Evolutionary conservation across 2,113 vertebrate species (phyloP).

Genomic region (Grantiella picta): DNA sequence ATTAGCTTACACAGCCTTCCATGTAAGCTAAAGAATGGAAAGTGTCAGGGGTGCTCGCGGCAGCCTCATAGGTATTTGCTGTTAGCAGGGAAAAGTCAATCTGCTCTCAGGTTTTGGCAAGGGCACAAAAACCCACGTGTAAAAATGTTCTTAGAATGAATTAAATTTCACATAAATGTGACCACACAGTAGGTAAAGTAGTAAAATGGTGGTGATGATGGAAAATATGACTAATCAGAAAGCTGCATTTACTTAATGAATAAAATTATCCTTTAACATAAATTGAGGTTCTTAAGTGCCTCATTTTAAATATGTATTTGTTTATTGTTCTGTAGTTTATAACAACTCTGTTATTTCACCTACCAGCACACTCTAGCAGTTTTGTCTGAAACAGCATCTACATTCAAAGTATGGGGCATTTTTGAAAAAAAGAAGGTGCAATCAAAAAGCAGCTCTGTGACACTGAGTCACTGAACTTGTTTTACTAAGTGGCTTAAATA

Average conservation of each 20-base stretch:
- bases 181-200: background rate
- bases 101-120: conserved; percentile 17
- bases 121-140: background rate
- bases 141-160: conserved; percentile 3
- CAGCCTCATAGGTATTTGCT: background rate
- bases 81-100: conserved; percentile 10
- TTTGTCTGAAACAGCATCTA: background rate
- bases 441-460: background rate
- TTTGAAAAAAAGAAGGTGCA: background rate
- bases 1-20: background rate
- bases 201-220: background rate
- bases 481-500: background rate
- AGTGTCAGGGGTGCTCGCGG: background rate
- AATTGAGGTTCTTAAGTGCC: background rate
- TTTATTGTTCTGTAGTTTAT: background rate
- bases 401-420: background rate
- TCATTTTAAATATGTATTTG: background rate
- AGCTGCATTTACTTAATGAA: background rate
- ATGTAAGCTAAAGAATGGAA: background rate
- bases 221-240: conserved; percentile 44
- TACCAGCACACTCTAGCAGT: background rate
- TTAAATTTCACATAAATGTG: background rate
- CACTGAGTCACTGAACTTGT: background rate
- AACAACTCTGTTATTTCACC: background rate
- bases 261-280: background rate